Evolutionary conservation across 64 coral and sea anemone species (phyloP).

Genomic region (Astreopora myriophthalma): DNA sequence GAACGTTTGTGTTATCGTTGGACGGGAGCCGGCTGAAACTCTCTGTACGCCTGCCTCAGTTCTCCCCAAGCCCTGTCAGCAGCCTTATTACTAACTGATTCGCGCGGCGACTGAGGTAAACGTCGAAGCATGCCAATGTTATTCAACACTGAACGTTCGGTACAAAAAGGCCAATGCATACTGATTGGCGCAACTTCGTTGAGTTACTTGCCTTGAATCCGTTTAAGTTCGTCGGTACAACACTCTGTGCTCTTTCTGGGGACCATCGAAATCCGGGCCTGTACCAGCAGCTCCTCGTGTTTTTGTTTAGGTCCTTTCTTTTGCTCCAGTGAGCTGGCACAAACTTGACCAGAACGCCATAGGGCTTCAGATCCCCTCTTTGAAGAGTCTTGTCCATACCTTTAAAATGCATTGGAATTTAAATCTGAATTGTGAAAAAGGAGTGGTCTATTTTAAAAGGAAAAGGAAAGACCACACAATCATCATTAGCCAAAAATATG

Average conservation of each 20-base stretch:
- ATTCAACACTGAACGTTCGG: no score
- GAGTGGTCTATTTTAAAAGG: no score
- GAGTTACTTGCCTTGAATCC: conserved; percentile 65
- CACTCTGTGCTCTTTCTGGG: conserved; percentile 69
- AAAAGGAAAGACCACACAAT: no score
- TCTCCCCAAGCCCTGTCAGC: no score
- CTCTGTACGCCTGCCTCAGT: no score
- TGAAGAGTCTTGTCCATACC: conserved; percentile 96
- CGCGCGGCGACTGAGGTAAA: no score
- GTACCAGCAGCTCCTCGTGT: conserved; percentile 86
- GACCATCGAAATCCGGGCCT: conserved; percentile 88
- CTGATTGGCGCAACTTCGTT: background rate
- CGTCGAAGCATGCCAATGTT: no score
- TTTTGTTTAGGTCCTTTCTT: conserved; percentile 69
- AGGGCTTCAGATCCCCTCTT: conserved; percentile 80
- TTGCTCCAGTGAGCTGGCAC: conserved; percentile 89
- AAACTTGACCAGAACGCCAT: conserved; percentile 87
- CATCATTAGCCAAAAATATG: no score
- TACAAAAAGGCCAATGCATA: background rate
- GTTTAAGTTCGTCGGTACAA: conserved; percentile 69
- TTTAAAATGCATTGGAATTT: background rate
- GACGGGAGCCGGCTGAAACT: no score
- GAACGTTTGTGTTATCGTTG: no score
- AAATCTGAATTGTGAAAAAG: no score
- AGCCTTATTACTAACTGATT: no score